A percentile compares a stretch with the other conserved stretches of the same genome.
Evolutionary conservation across 2,113 vertebrate species (phyloP).

Genomic region (Theristicus caerulescens): DNA sequence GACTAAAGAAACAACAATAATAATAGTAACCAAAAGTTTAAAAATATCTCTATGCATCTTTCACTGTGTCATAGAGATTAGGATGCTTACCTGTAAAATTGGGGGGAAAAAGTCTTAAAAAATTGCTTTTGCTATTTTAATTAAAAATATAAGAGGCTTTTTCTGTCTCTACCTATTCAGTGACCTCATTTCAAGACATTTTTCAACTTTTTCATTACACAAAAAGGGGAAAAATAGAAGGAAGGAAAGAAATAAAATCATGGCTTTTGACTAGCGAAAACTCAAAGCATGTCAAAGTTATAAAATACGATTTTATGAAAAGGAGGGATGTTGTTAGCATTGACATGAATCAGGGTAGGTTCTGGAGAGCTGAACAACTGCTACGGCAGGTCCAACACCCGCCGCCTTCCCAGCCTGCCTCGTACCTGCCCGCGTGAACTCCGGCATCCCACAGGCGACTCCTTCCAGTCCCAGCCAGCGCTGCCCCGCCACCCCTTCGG

Average conservation of each 20-base stretch:
- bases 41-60: background rate
- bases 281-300: background rate
- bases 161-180: background rate
- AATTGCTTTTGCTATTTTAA: background rate
- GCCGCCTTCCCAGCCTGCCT: background rate
- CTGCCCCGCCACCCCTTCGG: background rate
- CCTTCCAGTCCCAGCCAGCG: background rate
- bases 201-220: background rate
- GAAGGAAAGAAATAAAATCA: background rate
- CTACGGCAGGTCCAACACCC: too few species aligned
- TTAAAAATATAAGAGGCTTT: background rate
- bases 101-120: background rate
- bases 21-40: background rate
- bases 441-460: background rate
- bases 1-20: background rate
- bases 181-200: background rate
- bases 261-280: background rate
- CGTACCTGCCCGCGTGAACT: background rate
- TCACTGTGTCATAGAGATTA: background rate
- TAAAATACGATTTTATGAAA: background rate
- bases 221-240: background rate
- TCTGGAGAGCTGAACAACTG: background rate
- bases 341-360: background rate
- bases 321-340: background rate
- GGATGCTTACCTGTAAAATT: background rate